Base-by-base conservation (phyloP, 1,140 invertebrate species). In the Drosophila kanapiae region DNA sequence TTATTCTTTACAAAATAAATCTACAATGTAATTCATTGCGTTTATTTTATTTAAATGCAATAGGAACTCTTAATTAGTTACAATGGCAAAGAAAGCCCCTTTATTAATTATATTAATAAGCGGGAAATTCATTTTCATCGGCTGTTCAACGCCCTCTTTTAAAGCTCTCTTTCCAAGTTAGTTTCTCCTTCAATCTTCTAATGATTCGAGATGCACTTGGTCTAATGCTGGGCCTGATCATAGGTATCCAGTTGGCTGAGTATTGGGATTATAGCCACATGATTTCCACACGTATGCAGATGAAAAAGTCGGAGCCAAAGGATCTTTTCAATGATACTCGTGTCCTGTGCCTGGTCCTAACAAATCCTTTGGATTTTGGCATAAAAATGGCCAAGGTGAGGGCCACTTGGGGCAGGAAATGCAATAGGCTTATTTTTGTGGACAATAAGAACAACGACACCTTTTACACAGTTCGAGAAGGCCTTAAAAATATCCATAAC, bases 371-470 rank as follows among this genome's bases (percentile, higher is more conserved):
- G 6, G 29, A 33, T 33, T 2, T 29, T 14, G 42, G 27, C 8
- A 33, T 5, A 4, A 18, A 31, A 8, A 31, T 45, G 29, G n/a
- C 57, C n/a, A 33, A 59, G 6, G 40, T 59, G 31, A 58, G 14
- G 14, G 29, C n/a, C 23, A 27, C 56, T 4, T 58, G n/a, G 56
- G 40, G 27, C 56, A 43, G 27, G n/a, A 14, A 16, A 10, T 53
- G 31, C 49, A 53, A 53, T 33, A 53, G n/a, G 10, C n/a, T 53
- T n/a, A 11, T 53, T 11, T 53, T 53, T 16, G n/a, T 23, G 6
- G 16, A 11, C 11, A 33, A 43, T 4, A 18, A 16, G 11, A 11
- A 35, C 2, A 43, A 13, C 3, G n/a, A 13, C 23, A 43, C 38
- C 3, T 58, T 43, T 43, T 14, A 14, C 8, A 3, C 3, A 58